Conservation (phyloP, 1,140 invertebrate genomes). For the Eupeodes corollae region DNA sequence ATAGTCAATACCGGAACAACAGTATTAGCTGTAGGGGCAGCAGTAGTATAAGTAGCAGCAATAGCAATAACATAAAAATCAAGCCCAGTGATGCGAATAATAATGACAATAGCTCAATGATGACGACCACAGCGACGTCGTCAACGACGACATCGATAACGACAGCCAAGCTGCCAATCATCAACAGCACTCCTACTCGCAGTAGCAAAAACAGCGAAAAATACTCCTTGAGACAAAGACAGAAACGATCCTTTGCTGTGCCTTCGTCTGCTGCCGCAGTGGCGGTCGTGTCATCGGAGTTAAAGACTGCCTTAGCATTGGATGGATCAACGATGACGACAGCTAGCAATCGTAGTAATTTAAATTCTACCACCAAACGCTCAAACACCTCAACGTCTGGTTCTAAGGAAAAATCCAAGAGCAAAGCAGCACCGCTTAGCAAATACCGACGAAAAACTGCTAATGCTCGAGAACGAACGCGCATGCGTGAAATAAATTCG, state of each 20-base stretch:
- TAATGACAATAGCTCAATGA: no score
- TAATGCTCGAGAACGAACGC: slow-evolving; percentile 70
- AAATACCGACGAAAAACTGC: slow-evolving; percentile 83
- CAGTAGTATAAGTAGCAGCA: background rate
- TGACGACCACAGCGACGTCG: background rate
- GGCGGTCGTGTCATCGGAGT: background rate
- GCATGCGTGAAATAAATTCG: slow-evolving; percentile 81
- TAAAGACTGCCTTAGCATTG: background rate
- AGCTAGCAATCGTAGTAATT: slow-evolving; percentile 10
- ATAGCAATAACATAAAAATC: background rate
- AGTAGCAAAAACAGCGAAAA: slow-evolving; percentile 22
- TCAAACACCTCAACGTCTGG: slow-evolving; percentile 19
- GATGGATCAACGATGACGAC: slow-evolving; percentile 7
- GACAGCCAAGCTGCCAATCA: slow-evolving; percentile 16
- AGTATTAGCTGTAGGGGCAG: background rate
- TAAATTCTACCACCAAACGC: background rate
- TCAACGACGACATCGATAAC: background rate
- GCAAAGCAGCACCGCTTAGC: slow-evolving; percentile 68
- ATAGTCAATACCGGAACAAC: no score
- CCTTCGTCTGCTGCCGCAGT: background rate
- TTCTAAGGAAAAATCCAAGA: slow-evolving; percentile 41
- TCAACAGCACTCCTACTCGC: background rate
- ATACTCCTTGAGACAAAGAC: slow-evolving; percentile 31
- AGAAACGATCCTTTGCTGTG: slow-evolving; percentile 13
- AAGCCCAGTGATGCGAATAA: no score